A percentile compares a stretch with the other conserved stretches of the same genome.
Evolutionary conservation across 1,140 invertebrate species (phyloP).

Genomic region (Nautilus pompilius): DNA sequence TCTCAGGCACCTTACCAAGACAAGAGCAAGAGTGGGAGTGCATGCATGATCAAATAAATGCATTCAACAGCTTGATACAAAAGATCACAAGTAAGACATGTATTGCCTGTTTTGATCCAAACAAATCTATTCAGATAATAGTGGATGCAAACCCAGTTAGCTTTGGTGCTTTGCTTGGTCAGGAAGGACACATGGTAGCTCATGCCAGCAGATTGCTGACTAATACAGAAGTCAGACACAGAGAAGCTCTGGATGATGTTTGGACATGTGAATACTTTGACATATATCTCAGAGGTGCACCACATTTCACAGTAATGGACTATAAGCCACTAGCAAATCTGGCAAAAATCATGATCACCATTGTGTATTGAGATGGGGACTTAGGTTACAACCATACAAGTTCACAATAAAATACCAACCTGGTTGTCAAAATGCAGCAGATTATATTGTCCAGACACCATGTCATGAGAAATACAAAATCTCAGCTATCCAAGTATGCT

Average conservation of each 20-base stretch:
- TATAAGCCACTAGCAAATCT: not conserved
- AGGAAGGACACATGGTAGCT: no score
- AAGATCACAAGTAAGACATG: not conserved
- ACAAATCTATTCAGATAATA: not conserved
- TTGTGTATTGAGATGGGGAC: not conserved
- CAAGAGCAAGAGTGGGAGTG: not conserved
- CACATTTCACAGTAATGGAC: not conserved
- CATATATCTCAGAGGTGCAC: not conserved
- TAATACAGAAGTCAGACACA: not conserved
- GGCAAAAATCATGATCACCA: not conserved
- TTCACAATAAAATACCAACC: not conserved
- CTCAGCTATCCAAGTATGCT: slow-evolving; percentile 1
- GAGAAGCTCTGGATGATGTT: not conserved
- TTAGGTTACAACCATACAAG: not conserved
- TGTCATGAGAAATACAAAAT: not conserved
- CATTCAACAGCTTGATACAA: not conserved
- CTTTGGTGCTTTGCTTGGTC: not conserved
- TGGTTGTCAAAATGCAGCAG: not conserved
- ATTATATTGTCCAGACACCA: not conserved
- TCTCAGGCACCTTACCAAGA: not conserved
- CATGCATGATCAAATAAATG: not conserved
- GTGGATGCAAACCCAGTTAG: no score
- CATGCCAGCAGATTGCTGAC: not conserved
- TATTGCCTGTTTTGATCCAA: slow-evolving; percentile 1
- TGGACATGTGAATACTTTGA: not conserved